Base-by-base conservation (phyloP, 2,113 vertebrate species). In the Chelonoidis abingdonii region DNA sequence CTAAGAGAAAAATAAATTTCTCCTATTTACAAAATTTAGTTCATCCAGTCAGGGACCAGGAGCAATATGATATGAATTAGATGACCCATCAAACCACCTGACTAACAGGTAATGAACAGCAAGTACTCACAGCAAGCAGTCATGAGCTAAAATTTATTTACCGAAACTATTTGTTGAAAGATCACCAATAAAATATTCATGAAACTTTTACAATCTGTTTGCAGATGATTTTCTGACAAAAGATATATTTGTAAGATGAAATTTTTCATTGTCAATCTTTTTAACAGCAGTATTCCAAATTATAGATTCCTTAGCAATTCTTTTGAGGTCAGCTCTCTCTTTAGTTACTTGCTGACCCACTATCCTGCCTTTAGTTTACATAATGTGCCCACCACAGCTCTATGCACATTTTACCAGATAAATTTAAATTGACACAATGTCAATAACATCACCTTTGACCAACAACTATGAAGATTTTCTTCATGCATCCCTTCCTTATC, bases 111-210 rank as follows among this genome's bases (percentile, higher is more conserved):
- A 86, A 94, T 82, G 86, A 97, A 95, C 59, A 91, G 56, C 75
- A 94, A 54, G 22, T 52, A 19, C 92, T 94, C 72, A 84, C 80
- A 82, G 84, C 89, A 95, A 84, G 35, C 92, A 94, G 87, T 93
- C 87, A 31, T 92, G 62, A 93, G 80, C 13, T 95, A 72, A 88
- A 93, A 94, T 89, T 94, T 95, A 94, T 87, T 97, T 96, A 90
- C 49, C 69, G 78, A 92, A 85, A 89, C 83, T 91, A 87, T 52
- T 90, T 92, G 80, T 91, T 93, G 92, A 91, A 96, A 65, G 65
- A 92, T 84, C 90, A 94, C 88, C 92, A 94, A 88, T 94, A 96
- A 89, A 83, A 96, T 93, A 95, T 95, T 96, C 96, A 94, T 94
- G 89, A 80, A 96, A 96, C 65, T 38, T 97, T 92, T 96, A 86